phyloP scores from a whole-genome alignment of 2,888 invertebrate species.

The Tipula confusa region DNA sequence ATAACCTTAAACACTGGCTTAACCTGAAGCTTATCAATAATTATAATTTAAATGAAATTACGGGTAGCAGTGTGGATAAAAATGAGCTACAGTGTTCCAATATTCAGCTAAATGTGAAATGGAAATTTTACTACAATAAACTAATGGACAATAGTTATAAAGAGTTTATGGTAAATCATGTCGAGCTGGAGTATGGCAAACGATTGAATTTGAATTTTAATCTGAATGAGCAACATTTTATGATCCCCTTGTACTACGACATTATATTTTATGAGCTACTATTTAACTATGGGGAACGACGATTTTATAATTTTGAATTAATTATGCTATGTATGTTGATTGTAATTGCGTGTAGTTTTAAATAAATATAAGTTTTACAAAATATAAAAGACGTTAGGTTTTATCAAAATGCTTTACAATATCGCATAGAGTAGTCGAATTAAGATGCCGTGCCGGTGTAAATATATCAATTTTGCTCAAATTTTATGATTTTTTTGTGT shows the following conservation, averaged over 20 bases:
- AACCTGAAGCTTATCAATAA: constrained; percentile 39
- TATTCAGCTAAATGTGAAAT: constrained; percentile 43
- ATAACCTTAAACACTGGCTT: constrained; percentile 41
- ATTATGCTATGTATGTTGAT: not conserved
- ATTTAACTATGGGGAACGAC: not conserved
- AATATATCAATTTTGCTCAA: not conserved
- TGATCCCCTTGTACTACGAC: constrained; percentile 42
- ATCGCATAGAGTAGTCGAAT: no score
- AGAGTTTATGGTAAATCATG: constrained; percentile 42
- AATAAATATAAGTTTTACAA: not conserved
- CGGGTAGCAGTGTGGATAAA: constrained; percentile 38
- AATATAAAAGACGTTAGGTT: not conserved
- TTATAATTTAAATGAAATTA: constrained; percentile 37
- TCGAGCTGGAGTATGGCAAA: constrained; percentile 41
- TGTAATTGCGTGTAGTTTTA: not conserved
- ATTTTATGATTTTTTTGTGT: not conserved
- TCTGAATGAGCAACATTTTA: constrained; percentile 37
- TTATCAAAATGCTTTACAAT: not conserved
- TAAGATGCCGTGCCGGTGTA: no score
- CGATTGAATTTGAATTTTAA: constrained; percentile 45
- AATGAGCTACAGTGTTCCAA: constrained; percentile 44
- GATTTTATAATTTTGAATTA: not conserved
- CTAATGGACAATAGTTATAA: constrained; percentile 35
- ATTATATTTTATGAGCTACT: constrained; percentile 42
- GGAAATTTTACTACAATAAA: constrained; percentile 42